Evolutionary conservation across 1,140 invertebrate species (phyloP).

Genomic region (Drosophila littoralis): DNA sequence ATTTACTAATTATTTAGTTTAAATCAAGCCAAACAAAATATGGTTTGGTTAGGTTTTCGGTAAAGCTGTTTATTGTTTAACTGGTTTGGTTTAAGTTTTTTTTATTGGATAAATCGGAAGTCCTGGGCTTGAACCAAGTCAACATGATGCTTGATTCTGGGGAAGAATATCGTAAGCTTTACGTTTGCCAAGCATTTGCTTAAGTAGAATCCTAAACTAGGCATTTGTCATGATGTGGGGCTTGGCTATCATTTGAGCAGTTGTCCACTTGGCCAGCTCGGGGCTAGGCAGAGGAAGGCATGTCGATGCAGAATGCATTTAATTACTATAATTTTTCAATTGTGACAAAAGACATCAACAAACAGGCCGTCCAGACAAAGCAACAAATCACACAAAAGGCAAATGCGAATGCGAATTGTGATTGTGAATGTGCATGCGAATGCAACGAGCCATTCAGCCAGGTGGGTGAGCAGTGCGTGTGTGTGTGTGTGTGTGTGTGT

Average conservation of each 20-base stretch:
- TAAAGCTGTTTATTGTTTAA: too few relatives aligned
- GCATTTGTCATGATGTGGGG: background rate
- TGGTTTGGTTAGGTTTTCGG: too few relatives aligned
- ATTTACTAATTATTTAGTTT: too few relatives aligned
- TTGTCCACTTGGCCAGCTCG: slow-evolving; percentile 1
- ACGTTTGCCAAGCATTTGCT: background rate
- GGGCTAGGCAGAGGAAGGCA: background rate
- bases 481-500: slow-evolving; percentile 1
- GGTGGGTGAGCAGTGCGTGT: slow-evolving; percentile 32
- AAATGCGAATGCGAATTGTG: slow-evolving; percentile 44
- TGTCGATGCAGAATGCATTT: slow-evolving; percentile 53
- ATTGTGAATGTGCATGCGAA: slow-evolving; percentile 55
- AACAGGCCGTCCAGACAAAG: slow-evolving; percentile 50
- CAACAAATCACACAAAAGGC: slow-evolving; percentile 59
- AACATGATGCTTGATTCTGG: too few relatives aligned
- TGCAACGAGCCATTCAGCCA: slow-evolving; percentile 62
- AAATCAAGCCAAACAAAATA: too few relatives aligned
- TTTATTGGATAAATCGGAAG: too few relatives aligned
- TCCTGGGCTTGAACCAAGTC: too few relatives aligned
- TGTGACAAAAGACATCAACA: slow-evolving; percentile 65
- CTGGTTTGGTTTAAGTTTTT: too few relatives aligned
- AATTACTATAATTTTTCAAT: slow-evolving; percentile 79
- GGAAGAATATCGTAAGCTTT: too few relatives aligned
- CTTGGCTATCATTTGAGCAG: slow-evolving; percentile 16
- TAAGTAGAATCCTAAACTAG: background rate